These are phyloP conservation scores for Apoda limacodes DNA, from an alignment of 2,888 invertebrate species.

Conservation along the genomic window DNA sequence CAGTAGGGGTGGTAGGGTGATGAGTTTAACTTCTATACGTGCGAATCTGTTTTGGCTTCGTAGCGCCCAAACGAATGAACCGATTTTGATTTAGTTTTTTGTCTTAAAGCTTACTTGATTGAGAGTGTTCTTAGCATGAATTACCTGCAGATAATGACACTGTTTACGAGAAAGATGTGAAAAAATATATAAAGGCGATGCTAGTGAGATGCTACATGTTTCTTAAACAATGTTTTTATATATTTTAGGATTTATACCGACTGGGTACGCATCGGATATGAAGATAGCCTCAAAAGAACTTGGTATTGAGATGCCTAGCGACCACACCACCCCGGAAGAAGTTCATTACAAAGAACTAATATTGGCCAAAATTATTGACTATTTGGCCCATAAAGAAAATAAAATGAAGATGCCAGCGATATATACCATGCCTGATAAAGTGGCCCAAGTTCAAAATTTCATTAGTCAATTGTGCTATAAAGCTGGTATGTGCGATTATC, in stretches of 20 bases:
- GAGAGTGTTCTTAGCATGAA: too few species aligned
- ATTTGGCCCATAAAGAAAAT: conserved; percentile 29
- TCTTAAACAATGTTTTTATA: background rate
- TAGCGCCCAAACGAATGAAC: too few species aligned
- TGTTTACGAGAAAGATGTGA: too few species aligned
- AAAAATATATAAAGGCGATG: background rate
- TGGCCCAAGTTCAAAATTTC: conserved; percentile 32
- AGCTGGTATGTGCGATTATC: conserved; percentile 40
- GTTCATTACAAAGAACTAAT: conserved; percentile 35
- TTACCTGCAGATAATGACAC: too few species aligned
- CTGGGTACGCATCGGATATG: conserved; percentile 46
- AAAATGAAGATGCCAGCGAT: conserved; percentile 33
- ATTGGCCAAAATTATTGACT: conserved; percentile 42
- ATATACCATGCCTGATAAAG: conserved; percentile 47
- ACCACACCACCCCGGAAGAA: conserved; percentile 14
- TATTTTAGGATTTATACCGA: conserved; percentile 36
- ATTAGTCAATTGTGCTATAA: conserved; percentile 37
- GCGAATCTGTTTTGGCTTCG: too few species aligned
- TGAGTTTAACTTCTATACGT: too few species aligned
- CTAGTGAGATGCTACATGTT: background rate
- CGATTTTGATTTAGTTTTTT: too few species aligned
- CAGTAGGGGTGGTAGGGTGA: too few species aligned
- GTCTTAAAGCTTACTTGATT: too few species aligned
- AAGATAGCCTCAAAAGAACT: conserved; percentile 32
- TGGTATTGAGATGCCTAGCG: conserved; percentile 41